These are phyloP conservation scores for Nebria ingens DNA, from an alignment of 1,140 invertebrate species.

Conservation along the genomic window DNA sequence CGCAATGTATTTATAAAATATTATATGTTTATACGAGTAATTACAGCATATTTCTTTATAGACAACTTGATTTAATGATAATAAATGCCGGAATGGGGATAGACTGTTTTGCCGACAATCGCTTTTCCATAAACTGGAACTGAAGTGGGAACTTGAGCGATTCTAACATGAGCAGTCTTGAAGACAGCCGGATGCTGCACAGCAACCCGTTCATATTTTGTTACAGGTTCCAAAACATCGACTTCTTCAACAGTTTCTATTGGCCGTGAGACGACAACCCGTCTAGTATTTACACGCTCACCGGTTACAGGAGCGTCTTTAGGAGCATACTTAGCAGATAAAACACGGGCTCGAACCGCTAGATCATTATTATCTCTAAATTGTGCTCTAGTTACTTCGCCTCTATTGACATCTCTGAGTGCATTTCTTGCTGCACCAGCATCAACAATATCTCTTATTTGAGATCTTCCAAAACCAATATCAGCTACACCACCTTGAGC, in stretches of 20 bases:
- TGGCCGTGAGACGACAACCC: conserved; percentile 49
- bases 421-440: no score
- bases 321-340: conserved; percentile 47
- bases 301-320: conserved; percentile 36
- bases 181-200: conserved; percentile 40
- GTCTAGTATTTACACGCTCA: conserved; percentile 47
- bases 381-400: no score
- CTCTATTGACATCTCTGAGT: no score
- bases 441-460: conserved; percentile 18
- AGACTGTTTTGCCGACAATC: no score
- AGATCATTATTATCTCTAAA: conserved; percentile 33
- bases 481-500: conserved; percentile 38
- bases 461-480: conserved; percentile 34
- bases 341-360: conserved; percentile 37
- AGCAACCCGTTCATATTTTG: conserved; percentile 28
- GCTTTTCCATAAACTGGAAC: conserved; percentile 37
- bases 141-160: conserved; percentile 36
- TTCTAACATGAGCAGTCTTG: conserved; percentile 35
- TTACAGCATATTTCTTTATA: no score
- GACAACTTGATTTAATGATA: no score
- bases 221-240: conserved; percentile 46
- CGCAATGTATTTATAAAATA: no score
- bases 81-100: no score
- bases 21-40: no score
- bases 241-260: conserved; percentile 50